Evolutionary conservation across 2,113 vertebrate species (phyloP).

Genomic region (Grallaria varia): DNA sequence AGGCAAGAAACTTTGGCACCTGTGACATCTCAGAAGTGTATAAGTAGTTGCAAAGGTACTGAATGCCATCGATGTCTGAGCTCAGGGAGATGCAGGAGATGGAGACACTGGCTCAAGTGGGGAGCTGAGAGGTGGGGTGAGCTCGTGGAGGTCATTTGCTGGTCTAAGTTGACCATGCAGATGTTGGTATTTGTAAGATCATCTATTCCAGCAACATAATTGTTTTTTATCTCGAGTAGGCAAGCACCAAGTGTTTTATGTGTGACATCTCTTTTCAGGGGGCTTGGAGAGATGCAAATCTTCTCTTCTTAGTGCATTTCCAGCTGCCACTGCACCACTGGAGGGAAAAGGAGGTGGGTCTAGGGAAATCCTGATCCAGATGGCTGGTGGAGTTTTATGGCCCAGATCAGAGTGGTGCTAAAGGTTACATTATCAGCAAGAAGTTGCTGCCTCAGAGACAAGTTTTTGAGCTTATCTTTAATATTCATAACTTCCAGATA

Average conservation of each 20-base stretch:
- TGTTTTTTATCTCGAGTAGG: not conserved
- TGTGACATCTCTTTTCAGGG: not conserved
- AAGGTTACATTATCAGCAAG: not conserved
- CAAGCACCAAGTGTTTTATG: not conserved
- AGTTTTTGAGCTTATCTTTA: not conserved
- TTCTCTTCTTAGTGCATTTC: not conserved
- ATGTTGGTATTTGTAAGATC: not conserved
- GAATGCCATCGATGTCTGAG: fast-evolving
- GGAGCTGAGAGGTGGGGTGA: not conserved
- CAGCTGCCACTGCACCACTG: not conserved
- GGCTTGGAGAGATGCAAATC: not conserved
- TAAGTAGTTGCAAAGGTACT: not conserved
- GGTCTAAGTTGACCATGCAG: not conserved
- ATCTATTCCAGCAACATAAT: not conserved
- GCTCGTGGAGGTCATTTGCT: not conserved
- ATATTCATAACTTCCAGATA: not conserved
- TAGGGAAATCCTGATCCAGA: not conserved
- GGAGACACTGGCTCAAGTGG: not conserved
- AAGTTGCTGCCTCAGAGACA: not conserved
- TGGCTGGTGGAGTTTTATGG: not conserved
- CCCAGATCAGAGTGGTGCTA: not conserved
- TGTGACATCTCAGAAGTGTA: not conserved
- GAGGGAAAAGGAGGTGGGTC: not conserved
- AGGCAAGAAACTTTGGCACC: not conserved
- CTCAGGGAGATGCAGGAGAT: not conserved